These are phyloP conservation scores for Torymus auratus DNA, from an alignment of 2,888 invertebrate species.

Conservation along the genomic window DNA sequence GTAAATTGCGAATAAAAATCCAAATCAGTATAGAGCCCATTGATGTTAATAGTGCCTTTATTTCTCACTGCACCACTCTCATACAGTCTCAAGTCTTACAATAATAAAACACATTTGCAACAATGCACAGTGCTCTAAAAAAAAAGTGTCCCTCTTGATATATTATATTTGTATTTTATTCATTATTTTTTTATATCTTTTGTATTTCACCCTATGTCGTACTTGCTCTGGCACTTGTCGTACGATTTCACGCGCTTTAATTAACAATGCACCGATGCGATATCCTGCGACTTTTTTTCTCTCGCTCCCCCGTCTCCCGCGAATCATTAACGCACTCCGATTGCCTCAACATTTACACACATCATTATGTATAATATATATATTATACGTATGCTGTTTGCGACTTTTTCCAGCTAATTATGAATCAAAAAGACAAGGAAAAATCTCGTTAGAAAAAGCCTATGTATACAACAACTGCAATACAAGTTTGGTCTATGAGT, in stretches of 20 bases:
- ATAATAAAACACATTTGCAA: constrained; percentile 49
- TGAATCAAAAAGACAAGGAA: constrained; percentile 25
- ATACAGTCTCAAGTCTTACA: constrained; percentile 51
- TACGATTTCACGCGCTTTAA: constrained; percentile 1
- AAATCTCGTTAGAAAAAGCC: constrained; percentile 34
- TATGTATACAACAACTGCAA: constrained; percentile 1
- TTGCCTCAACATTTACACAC: too few relatives aligned
- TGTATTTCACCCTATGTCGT: background rate
- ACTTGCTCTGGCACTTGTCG: constrained; percentile 18
- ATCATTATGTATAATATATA: too few relatives aligned
- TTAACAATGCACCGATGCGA: background rate
- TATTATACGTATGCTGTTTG: too few relatives aligned
- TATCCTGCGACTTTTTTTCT: background rate
- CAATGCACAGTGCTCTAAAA: constrained; percentile 44
- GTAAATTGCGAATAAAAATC: too few relatives aligned
- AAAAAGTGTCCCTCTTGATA: constrained; percentile 40
- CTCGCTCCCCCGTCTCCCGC: background rate
- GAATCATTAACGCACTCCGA: too few relatives aligned
- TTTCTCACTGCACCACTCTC: constrained; percentile 42
- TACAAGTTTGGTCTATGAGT: background rate
- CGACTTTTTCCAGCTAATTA: too few relatives aligned
- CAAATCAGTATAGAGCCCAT: background rate
- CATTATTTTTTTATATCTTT: background rate
- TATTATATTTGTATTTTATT: constrained; percentile 11
- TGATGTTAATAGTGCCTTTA: constrained; percentile 52